phyloP scores from a whole-genome alignment of 2,113 vertebrate species.

The Neotragus pygmaeus region DNA sequence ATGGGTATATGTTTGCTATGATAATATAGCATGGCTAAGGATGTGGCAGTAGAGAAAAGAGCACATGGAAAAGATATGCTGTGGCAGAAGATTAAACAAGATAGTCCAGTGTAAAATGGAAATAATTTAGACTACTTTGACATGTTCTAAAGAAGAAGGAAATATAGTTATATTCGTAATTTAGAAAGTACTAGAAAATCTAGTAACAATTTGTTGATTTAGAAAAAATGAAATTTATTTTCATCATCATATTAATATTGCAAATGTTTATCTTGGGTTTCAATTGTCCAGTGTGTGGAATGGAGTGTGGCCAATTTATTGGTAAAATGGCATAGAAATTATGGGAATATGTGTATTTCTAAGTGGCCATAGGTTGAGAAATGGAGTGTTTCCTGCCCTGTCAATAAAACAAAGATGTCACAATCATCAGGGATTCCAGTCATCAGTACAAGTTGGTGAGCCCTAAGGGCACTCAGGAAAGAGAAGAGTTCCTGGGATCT shows the following conservation, averaged over 20 bases:
- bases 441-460: neutral
- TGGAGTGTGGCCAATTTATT: neutral
- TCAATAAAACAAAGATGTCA: neutral
- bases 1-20: neutral
- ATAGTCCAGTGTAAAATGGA: neutral
- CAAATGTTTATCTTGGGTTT: neutral
- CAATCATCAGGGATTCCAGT: neutral
- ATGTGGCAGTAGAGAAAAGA: neutral
- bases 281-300: neutral
- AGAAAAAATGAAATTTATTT: neutral
- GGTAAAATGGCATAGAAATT: neutral
- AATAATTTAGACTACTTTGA: too few relatives aligned
- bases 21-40: neutral
- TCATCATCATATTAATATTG: neutral
- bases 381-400: neutral
- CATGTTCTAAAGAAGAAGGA: neutral
- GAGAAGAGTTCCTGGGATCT: too few relatives aligned
- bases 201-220: neutral
- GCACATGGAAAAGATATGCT: neutral
- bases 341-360: neutral
- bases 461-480: neutral
- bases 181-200: neutral
- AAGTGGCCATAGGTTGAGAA: neutral
- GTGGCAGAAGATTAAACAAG: neutral
- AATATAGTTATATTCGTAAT: neutral